Base-by-base conservation (phyloP, 1,140 invertebrate genomes). In the Procambarus virginalis region DNA sequence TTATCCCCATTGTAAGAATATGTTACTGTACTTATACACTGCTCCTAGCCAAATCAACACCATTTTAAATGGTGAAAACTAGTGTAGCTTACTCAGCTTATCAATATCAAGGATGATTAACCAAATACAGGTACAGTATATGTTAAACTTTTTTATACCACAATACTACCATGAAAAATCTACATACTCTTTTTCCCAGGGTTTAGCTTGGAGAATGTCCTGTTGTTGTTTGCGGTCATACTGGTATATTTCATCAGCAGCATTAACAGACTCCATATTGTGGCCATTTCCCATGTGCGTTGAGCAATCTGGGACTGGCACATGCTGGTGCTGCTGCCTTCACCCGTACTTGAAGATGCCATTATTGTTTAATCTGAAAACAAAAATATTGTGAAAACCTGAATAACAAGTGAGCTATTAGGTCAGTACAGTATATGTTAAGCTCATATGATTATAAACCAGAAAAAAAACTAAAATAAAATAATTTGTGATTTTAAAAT, bases 101-200 rank as follows among this genome's bases (percentile, higher is more conserved):
- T n/a, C n/a, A n/a, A n/a, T n/a, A n/a, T n/a, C n/a, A n/a, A n/a
- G n/a, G n/a, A n/a, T n/a, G n/a, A n/a, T n/a, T n/a, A n/a, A n/a
- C n/a, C n/a, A n/a, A n/a, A n/a, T n/a, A n/a, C n/a, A n/a, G n/a
- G n/a, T n/a, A n/a, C 34, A 34, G 34, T 34, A 34, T 34, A 34
- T 34, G 34, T 34, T 34, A 1, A 55, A 1, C 51, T 55, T 55
- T 3, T 55, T 55, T 55, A 55, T 55, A 55, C 3, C 70, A n/a
- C 80, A 5, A 55, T 55, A 55, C 8, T 5, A n/a, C 51, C 46
- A 75, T 46, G 12, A 73, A 34, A 60, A 45, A n/a, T 73, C n/a
- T 82, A 84, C 95, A 94, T 95, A 98, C 97, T 99, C 98, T 96
- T 99, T 99, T 91, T 99, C 98, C 98, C 98, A 99, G 89, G 98